Percentiles rank a stretch among this genome's conserved stretches.
Evolutionary conservation across 2,797 vertebrate genomes (phyloP).

Genomic region (Sternotherus odoratus): DNA sequence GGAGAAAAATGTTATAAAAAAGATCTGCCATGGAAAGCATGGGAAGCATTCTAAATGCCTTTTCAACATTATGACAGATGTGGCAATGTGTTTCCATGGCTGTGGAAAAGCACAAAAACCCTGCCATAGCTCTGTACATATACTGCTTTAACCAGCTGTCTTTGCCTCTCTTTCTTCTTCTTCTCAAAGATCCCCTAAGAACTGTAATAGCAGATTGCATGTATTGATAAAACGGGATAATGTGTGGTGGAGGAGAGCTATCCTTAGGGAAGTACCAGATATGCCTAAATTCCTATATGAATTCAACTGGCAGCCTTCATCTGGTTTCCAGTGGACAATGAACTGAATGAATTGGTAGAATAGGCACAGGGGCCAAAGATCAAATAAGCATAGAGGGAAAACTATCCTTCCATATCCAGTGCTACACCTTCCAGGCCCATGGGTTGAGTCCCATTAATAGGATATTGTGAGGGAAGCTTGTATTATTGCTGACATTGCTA

Average conservation of each 20-base stretch:
- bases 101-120: rapidly evolving
- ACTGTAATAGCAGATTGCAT: not conserved
- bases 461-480: too few species aligned
- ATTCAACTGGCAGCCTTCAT: too few species aligned
- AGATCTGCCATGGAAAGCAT: rapidly evolving
- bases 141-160: not conserved
- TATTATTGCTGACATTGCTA: too few species aligned
- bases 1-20: rapidly evolving
- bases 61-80: not conserved
- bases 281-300: too few species aligned
- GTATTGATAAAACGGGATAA: not conserved
- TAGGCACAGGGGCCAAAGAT: too few species aligned
- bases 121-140: rapidly evolving
- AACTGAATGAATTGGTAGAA: too few species aligned
- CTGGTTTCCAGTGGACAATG: too few species aligned
- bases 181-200: not conserved
- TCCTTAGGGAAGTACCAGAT: not conserved
- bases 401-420: too few species aligned
- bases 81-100: not conserved
- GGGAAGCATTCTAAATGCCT: rapidly evolving
- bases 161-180: too few species aligned
- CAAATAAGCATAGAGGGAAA: too few species aligned
- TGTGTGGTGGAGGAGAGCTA: not conserved
- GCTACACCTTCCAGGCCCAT: too few species aligned
- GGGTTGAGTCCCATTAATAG: too few species aligned